A percentile compares a stretch with the other conserved stretches of the same genome.
These are phyloP conservation scores for Zaprionus taronus DNA, from an alignment of 1,140 invertebrate genomes.

Conservation along the genomic window DNA sequence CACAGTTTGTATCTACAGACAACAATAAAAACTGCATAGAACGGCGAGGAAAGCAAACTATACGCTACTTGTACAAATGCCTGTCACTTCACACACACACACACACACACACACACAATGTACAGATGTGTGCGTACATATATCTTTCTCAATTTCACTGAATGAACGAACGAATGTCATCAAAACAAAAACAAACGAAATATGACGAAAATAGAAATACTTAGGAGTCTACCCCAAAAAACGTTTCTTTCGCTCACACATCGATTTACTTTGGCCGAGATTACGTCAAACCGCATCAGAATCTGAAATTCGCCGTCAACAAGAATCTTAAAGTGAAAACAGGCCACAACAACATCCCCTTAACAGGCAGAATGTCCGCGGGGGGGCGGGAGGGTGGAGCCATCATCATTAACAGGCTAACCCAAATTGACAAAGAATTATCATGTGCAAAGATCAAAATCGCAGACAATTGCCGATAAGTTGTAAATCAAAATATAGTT, in stretches of 20 bases:
- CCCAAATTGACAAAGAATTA: conserved; percentile 17
- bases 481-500: neutral
- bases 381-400: neutral
- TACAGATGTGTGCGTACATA: neutral
- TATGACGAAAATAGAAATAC: conserved; percentile 38
- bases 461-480: neutral
- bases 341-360: conserved; percentile 11
- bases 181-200: conserved; percentile 31
- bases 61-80: conserved; percentile 1
- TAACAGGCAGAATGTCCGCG: neutral
- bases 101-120: neutral
- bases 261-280: conserved; percentile 23
- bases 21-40: conserved; percentile 7
- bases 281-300: conserved; percentile 31
- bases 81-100: neutral
- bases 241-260: neutral
- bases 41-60: conserved; percentile 8
- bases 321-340: neutral
- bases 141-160: conserved; percentile 33
- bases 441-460: neutral
- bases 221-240: conserved; percentile 24
- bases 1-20: neutral
- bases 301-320: conserved; percentile 4
- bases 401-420: conserved; percentile 34
- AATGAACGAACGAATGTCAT: conserved; percentile 45